Evolutionary conservation across 1,140 invertebrate genomes (phyloP), one percentile per base, ranked within the genome.

Genomic region (Manduca sexta): DNA sequence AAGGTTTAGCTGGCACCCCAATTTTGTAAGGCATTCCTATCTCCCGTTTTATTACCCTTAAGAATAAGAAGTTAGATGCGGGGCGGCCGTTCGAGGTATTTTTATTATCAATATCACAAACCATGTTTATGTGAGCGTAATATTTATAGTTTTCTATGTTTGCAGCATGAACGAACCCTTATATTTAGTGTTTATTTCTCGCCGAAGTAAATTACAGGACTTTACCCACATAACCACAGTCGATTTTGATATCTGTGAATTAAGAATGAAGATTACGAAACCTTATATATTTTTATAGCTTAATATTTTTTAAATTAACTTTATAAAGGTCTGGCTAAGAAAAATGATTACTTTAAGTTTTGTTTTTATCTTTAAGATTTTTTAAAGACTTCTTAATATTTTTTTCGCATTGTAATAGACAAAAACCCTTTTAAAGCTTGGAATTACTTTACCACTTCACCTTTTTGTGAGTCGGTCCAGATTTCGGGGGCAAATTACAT

Each of bases 101-200:
- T 64, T 60, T 64, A 64, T 64, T 64, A 53, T 60, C 61, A 56
- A 64, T 64, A 64, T 56, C 47, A 56, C 50, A 50, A 42, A 38
- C 46, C 15, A 44, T 55, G 47, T 59, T 52, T 56, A 57, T 62
- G 45, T 56, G 50, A 41, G 48, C 49, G 37, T 64, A 46, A 53
- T 64, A 56, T 60, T 63, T 63, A 63, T 63, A 43, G 47, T 43
- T 49, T 49, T 42, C 33, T 31, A 40, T 49, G 43, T 49, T 49
- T 49, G 47, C 42, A 31, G 47, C 31, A 39, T 34, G 39, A 30
- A 30, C n/a, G 17, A 35, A 31, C 4, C 8, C 43, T 49, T 43
- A 49, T 49, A 43, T 43, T 43, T 49, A 49, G 43, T 49, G 47
- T 49, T 49, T 49, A 39, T 49, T 41, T 38, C 43, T 49, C 46